phyloP scores from a whole-genome alignment of 2,888 invertebrate genomes.

The Leucophenga montana region DNA sequence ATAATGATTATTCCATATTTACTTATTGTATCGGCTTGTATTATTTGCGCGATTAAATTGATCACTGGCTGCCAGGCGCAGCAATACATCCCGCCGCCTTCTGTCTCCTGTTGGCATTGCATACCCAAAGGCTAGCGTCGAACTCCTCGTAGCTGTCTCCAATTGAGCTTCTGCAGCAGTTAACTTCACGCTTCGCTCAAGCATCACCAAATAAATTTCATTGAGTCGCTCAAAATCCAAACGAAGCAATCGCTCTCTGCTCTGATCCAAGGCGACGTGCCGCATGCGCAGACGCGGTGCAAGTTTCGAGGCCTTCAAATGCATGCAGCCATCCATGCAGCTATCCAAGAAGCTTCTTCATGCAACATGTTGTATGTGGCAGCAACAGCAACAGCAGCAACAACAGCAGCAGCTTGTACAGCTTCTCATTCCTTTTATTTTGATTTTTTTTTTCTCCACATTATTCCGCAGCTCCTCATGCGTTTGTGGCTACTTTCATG shows the following conservation, averaged over 20 bases:
- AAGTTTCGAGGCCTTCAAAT: background rate
- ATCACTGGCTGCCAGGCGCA: constrained; percentile 53
- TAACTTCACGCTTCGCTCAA: constrained; percentile 70
- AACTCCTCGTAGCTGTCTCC: constrained; percentile 37
- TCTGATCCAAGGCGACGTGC: constrained; percentile 61
- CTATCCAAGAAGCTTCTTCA: background rate
- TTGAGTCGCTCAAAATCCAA: constrained; percentile 51
- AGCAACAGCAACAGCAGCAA: constrained; percentile 5
- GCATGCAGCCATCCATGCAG: background rate
- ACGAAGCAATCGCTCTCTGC: background rate
- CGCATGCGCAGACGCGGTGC: constrained; percentile 38
- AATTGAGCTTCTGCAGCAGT: constrained; percentile 60
- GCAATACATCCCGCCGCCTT: background rate
- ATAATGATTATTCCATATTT: constrained; percentile 69
- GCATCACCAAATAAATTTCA: constrained; percentile 71
- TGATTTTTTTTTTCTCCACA: constrained; percentile 49
- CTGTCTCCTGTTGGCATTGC: constrained; percentile 11
- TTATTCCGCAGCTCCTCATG: constrained; percentile 7
- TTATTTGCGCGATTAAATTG: constrained; percentile 72
- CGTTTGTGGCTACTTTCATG: constrained; percentile 60
- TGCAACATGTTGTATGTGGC: constrained; percentile 7
- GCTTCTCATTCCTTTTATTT: constrained; percentile 59
- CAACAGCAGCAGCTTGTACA: constrained; percentile 15
- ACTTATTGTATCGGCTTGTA: constrained; percentile 67
- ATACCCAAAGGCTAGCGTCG: constrained; percentile 20